These are phyloP conservation scores for Halcyon smyrnensis DNA, from an alignment of 2,797 vertebrate species.

Conservation along the genomic window DNA sequence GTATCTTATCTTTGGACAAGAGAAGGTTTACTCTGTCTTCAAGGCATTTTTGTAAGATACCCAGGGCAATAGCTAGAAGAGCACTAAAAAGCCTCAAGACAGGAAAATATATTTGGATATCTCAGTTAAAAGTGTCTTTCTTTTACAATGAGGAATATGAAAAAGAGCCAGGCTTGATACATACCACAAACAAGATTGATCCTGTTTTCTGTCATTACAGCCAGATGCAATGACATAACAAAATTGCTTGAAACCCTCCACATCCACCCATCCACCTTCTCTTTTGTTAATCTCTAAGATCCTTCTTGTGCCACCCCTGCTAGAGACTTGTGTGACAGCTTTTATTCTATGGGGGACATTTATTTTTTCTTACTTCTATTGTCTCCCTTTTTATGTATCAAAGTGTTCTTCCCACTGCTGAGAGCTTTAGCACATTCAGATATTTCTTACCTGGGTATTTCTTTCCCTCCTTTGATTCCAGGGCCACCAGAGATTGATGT, in stretches of 20 bases:
- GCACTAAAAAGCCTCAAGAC: background rate
- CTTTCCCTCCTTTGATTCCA: background rate
- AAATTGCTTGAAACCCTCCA: background rate
- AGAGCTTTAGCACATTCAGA: background rate
- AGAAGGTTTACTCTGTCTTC: background rate
- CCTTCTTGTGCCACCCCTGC: background rate
- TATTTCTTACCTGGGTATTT: background rate
- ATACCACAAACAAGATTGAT: background rate
- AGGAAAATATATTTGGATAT: background rate
- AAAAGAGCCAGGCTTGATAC: background rate
- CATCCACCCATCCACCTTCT: background rate
- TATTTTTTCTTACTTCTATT: background rate
- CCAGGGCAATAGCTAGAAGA: background rate
- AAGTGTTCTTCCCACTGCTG: background rate
- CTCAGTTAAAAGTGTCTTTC: background rate
- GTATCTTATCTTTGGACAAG: background rate
- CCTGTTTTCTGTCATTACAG: background rate
- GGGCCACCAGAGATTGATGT: background rate
- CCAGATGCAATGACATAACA: background rate
- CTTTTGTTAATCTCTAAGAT: background rate
- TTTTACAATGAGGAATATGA: background rate
- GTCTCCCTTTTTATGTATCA: background rate
- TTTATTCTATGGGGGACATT: background rate
- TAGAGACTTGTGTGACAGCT: background rate
- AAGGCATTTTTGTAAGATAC: background rate